A percentile compares a stretch with the other conserved stretches of the same genome.
phyloP scores from a whole-genome alignment of 2,113 vertebrate genomes.

The Alosa alosa region DNA sequence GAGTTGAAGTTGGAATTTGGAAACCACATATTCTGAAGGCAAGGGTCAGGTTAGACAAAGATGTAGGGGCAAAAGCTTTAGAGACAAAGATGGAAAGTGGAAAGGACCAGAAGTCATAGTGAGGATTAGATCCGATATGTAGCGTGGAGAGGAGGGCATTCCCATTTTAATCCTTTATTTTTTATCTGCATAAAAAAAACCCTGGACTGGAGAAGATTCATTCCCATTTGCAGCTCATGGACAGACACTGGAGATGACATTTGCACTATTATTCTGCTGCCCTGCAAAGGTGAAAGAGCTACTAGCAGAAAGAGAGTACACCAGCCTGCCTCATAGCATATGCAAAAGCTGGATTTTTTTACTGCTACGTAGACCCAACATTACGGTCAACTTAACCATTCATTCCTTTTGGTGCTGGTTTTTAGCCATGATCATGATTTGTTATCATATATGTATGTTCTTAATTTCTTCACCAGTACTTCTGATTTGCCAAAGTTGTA shows the following conservation, averaged over 20 bases:
- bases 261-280: conserved; percentile 65
- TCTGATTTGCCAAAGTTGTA: conserved; percentile 3
- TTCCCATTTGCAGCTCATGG: conserved; percentile 49
- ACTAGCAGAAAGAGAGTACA: conserved; percentile 47
- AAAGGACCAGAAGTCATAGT: neutral
- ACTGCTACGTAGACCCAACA: conserved; percentile 15
- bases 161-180: neutral
- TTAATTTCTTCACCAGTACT: neutral
- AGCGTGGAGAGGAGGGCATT: neutral
- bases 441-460: neutral
- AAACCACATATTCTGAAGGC: neutral
- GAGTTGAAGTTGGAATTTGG: neutral
- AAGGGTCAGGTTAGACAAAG: neutral
- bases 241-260: conserved; percentile 50
- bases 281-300: conserved; percentile 50
- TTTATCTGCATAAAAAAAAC: neutral
- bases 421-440: conserved; percentile 13
- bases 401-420: conserved; percentile 34
- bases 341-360: conserved; percentile 65
- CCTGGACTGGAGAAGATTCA: neutral
- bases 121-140: conserved; percentile 35
- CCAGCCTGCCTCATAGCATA: conserved; percentile 68
- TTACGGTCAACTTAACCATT: neutral
- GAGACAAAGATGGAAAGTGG: neutral
- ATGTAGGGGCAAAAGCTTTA: neutral